phyloP scores from a whole-genome alignment of 2,888 invertebrate species.

The Hydrotaea cyrtoneurina region DNA sequence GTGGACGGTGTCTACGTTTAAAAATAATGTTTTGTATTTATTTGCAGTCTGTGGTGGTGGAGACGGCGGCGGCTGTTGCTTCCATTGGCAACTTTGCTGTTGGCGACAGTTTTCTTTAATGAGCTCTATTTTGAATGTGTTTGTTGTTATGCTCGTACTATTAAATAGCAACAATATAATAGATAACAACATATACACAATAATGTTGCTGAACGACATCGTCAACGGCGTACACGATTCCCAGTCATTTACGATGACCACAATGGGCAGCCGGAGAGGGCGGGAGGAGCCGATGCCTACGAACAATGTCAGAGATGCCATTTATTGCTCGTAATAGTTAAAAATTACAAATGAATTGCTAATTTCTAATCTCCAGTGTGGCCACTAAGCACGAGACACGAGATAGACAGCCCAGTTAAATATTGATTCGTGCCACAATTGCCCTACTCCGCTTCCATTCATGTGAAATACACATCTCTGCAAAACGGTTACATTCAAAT shows the following conservation, averaged over 20 bases:
- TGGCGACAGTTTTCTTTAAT: conserved; percentile 66
- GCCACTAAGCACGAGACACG: no score
- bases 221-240: not conserved
- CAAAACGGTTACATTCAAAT: no score
- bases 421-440: no score
- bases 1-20: conserved; percentile 38
- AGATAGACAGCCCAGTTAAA: no score
- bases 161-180: not conserved
- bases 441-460: no score
- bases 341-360: no score
- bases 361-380: no score
- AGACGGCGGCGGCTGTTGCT: not conserved
- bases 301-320: no score
- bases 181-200: not conserved
- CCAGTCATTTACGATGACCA: not conserved
- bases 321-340: no score
- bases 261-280: no score
- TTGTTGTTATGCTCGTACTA: conserved; percentile 28
- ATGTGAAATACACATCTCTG: no score
- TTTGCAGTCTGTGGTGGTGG: not conserved
- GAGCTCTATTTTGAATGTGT: conserved; percentile 57
- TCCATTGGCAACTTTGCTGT: conserved; percentile 36
- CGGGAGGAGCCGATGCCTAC: no score
- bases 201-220: not conserved
- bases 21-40: conserved; percentile 34